A percentile compares a stretch with the other conserved stretches of the same genome.
These are phyloP conservation scores for Scrobipalpa costella DNA, from an alignment of 2,888 invertebrate species.

Conservation along the genomic window DNA sequence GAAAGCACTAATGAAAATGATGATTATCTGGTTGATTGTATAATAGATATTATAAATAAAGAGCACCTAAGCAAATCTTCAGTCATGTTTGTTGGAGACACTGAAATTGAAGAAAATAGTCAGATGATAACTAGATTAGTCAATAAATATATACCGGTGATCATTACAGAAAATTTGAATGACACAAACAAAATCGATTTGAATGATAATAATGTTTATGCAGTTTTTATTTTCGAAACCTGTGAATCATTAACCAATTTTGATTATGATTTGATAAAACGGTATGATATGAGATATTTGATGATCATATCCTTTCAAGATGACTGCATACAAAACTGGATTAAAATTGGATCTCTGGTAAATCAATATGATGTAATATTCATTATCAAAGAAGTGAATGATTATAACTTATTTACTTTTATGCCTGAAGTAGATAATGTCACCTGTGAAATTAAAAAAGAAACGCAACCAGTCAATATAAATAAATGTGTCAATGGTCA, in stretches of 20 bases:
- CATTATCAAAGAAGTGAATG: conserved; percentile 37
- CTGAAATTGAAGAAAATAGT: background rate
- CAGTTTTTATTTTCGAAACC: conserved; percentile 40
- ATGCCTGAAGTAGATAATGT: conserved; percentile 46
- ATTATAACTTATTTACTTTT: conserved; percentile 42
- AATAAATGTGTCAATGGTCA: conserved; percentile 48
- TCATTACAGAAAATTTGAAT: conserved; percentile 29
- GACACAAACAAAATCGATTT: conserved; percentile 26
- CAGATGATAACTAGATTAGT: conserved; percentile 34
- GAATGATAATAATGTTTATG: conserved; percentile 32
- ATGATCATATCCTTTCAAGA: conserved; percentile 29
- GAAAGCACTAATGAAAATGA: background rate
- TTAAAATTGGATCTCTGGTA: conserved; percentile 37
- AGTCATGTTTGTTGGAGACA: background rate
- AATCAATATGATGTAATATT: conserved; percentile 46
- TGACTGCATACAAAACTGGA: conserved; percentile 38
- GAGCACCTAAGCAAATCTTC: conserved; percentile 6
- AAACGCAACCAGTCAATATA: conserved; percentile 37
- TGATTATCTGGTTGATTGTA: background rate
- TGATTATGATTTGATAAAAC: conserved; percentile 33
- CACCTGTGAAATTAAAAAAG: conserved; percentile 43
- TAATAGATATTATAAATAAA: background rate
- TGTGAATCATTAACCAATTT: conserved; percentile 38
- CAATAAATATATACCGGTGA: conserved; percentile 33
- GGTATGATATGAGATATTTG: conserved; percentile 41